These are phyloP conservation scores for Calliopum simillimum DNA, from an alignment of 2,888 invertebrate species.

Conservation along the genomic window DNA sequence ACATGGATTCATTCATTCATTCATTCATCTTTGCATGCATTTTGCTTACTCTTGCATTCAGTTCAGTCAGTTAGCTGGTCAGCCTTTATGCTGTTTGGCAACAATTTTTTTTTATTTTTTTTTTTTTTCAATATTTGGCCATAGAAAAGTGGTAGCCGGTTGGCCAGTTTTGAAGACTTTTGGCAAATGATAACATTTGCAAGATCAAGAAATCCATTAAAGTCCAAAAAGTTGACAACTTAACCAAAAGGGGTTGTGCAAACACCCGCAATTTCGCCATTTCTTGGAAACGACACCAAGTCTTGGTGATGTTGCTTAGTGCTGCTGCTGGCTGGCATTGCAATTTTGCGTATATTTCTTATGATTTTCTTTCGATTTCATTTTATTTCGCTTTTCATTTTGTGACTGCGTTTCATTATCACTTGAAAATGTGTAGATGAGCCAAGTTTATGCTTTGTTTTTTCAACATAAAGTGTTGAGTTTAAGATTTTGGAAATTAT, in stretches of 20 bases:
- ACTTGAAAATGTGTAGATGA: constrained; percentile 2
- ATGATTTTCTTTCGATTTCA: constrained; percentile 18
- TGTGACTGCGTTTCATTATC: constrained; percentile 3
- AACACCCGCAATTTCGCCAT: constrained; percentile 67
- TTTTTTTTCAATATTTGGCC: constrained; percentile 21
- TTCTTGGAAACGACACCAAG: constrained; percentile 57
- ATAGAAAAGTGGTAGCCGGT: constrained; percentile 35
- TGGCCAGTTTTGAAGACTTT: neutral
- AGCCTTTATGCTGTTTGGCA: neutral
- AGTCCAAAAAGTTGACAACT: constrained; percentile 11
- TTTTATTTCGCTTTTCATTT: neutral
- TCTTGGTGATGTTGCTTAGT: neutral
- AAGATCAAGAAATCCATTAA: constrained; percentile 40
- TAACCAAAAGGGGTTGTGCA: constrained; percentile 26
- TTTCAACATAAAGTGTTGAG: too few species aligned
- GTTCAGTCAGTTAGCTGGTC: neutral
- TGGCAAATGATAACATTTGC: constrained; percentile 1
- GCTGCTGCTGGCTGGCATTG: neutral
- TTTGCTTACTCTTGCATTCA: neutral
- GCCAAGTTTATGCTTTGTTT: too few species aligned
- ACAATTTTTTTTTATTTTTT: too few species aligned
- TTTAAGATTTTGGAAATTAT: too few species aligned
- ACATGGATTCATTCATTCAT: constrained; percentile 16
- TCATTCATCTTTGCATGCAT: neutral
- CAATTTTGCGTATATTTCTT: neutral